These are phyloP conservation scores for Aphidoletes aphidimyza DNA, from an alignment of 2,888 invertebrate species.

Conservation along the genomic window DNA sequence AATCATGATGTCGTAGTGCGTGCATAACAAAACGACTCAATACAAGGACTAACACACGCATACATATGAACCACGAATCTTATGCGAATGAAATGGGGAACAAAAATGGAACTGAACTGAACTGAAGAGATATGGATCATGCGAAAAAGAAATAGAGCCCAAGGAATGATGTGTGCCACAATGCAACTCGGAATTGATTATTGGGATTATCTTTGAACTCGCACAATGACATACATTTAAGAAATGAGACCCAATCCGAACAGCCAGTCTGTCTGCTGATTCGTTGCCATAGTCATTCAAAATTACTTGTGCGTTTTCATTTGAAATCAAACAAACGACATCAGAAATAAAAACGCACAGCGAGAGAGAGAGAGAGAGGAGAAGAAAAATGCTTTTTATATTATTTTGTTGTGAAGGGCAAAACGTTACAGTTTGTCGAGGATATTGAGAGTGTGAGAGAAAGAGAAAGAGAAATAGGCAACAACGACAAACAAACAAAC, in stretches of 20 bases:
- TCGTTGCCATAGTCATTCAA: background rate
- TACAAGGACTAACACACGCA: background rate
- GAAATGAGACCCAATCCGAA: constrained; percentile 5
- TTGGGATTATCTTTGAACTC: constrained; percentile 49
- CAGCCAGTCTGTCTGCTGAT: constrained; percentile 4
- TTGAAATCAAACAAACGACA: background rate
- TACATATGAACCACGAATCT: background rate
- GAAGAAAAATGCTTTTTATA: constrained; percentile 1
- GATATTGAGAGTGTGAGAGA: background rate
- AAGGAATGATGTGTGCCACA: constrained; percentile 17
- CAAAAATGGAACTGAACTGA: background rate
- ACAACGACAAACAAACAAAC: too few relatives aligned
- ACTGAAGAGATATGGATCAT: background rate
- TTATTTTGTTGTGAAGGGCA: constrained; percentile 22
- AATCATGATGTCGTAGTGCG: background rate
- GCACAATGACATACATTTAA: constrained; percentile 46
- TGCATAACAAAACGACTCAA: background rate
- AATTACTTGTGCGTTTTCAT: background rate
- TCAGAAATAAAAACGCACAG: background rate
- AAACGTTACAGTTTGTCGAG: background rate
- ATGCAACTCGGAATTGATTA: constrained; percentile 28
- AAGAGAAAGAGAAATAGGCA: background rate
- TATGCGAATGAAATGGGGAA: too few relatives aligned
- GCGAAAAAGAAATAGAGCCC: background rate
- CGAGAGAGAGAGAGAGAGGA: too few relatives aligned